phyloP scores from a whole-genome alignment of 2,113 vertebrate species.

The Melanostigma gelatinosum region DNA sequence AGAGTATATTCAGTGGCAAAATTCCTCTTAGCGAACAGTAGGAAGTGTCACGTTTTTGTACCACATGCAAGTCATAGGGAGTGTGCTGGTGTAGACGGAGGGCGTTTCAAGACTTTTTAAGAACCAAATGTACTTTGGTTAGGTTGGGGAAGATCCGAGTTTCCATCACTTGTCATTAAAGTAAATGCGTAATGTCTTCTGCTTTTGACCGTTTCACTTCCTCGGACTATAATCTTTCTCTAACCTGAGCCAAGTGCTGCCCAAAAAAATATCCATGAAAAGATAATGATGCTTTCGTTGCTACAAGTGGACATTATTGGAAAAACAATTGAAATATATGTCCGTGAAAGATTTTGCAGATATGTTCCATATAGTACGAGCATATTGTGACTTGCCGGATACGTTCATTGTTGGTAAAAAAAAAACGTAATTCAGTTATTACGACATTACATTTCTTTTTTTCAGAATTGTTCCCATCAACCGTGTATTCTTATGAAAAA shows the following conservation, averaged over 20 bases:
- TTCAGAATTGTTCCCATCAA: background rate
- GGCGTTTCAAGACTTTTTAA: background rate
- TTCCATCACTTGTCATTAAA: constrained; percentile 14
- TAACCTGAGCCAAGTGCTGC: background rate
- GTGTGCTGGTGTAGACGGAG: background rate
- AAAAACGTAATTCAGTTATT: background rate
- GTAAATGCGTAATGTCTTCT: background rate
- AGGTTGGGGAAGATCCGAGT: background rate
- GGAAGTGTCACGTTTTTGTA: background rate
- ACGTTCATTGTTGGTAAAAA: background rate
- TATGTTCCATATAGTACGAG: background rate
- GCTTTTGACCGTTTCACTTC: background rate
- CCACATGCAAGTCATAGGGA: constrained; percentile 10
- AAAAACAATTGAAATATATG: background rate
- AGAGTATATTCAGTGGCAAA: background rate
- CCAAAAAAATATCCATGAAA: constrained; percentile 5
- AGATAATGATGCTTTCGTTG: background rate
- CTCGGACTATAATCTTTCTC: background rate
- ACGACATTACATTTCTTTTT: background rate
- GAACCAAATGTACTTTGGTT: constrained; percentile 10
- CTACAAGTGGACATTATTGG: background rate
- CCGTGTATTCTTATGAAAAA: background rate
- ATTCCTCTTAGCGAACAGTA: constrained; percentile 2
- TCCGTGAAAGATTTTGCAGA: background rate
- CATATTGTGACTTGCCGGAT: background rate